Conservation (phyloP, 2,888 invertebrate genomes). For the Ypsolopha sequella region DNA sequence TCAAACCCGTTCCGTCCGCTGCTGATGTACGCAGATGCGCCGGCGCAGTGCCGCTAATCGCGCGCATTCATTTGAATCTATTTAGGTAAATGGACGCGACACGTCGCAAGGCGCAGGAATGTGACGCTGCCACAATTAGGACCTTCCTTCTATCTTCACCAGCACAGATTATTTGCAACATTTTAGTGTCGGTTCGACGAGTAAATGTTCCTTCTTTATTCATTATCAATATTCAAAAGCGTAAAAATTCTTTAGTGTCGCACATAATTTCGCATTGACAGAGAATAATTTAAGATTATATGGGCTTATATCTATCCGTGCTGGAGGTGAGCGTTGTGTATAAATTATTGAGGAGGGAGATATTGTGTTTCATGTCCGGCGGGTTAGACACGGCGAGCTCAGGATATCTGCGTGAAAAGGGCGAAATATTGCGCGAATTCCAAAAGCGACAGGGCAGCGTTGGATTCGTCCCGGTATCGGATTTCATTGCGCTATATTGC, state of each 20-base stretch:
- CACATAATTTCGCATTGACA: conserved; percentile 10
- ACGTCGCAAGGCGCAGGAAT: conserved; percentile 23
- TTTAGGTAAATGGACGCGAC: conserved; percentile 42
- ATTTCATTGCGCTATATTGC: conserved; percentile 62
- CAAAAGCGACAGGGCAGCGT: conserved; percentile 65
- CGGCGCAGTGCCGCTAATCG: conserved; percentile 26
- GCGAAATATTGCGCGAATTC: conserved; percentile 70
- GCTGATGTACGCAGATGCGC: conserved; percentile 24
- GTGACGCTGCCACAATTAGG: conserved; percentile 14
- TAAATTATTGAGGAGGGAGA: conserved; percentile 61
- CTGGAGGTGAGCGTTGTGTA: conserved; percentile 38
- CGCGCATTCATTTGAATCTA: conserved; percentile 48
- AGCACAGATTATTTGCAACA: conserved; percentile 11
- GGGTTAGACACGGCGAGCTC: conserved; percentile 56
- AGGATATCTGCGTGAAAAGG: conserved; percentile 67
- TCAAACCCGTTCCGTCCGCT: conserved; percentile 35
- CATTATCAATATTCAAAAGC: background rate
- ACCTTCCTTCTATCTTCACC: conserved; percentile 4
- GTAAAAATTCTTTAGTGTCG: background rate
- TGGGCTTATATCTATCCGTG: conserved; percentile 9
- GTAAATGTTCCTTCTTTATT: conserved; percentile 6
- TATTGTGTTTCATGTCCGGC: conserved; percentile 69
- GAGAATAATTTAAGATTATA: conserved; percentile 31
- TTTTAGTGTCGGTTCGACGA: too few species aligned
- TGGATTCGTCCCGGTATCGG: conserved; percentile 67